These are phyloP conservation scores for Lithophane leautieri DNA, from an alignment of 2,888 invertebrate genomes.

Conservation along the genomic window DNA sequence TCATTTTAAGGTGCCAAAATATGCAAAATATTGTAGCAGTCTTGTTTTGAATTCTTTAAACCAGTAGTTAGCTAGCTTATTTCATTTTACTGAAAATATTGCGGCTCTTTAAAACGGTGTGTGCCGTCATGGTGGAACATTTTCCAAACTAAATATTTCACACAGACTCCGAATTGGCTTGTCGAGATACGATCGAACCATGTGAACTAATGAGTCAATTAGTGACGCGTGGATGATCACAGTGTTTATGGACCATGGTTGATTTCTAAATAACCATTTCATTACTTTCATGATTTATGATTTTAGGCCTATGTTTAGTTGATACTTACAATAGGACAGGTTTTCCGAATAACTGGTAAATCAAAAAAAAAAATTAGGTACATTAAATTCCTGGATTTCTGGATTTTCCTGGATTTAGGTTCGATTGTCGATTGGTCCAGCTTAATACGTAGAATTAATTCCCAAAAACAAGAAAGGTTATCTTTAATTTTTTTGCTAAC, in stretches of 20 bases:
- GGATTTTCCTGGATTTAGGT: background rate
- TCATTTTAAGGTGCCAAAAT: background rate
- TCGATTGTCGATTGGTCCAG: background rate
- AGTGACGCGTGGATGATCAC: slow-evolving; percentile 27
- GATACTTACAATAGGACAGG: background rate
- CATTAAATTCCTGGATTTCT: background rate
- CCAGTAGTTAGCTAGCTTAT: background rate
- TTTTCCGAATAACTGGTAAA: background rate
- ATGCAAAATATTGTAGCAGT: background rate
- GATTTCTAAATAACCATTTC: slow-evolving; percentile 40
- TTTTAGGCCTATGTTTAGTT: background rate
- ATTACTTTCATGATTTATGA: slow-evolving; percentile 15
- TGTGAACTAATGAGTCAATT: slow-evolving; percentile 17
- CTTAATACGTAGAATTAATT: background rate
- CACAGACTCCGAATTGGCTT: background rate
- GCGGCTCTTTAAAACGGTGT: background rate
- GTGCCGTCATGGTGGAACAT: background rate
- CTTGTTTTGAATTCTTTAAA: background rate
- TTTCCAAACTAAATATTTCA: background rate
- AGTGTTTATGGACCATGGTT: slow-evolving; percentile 3
- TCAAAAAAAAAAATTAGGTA: background rate
- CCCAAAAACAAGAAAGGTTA: background rate
- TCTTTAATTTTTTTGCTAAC: too few relatives aligned
- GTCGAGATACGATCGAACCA: slow-evolving; percentile 5
- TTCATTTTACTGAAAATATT: background rate